Evolutionary conservation across 2,113 vertebrate genomes (phyloP), one percentile per base, ranked within the genome.

Genomic region (Rallus limicola): DNA sequence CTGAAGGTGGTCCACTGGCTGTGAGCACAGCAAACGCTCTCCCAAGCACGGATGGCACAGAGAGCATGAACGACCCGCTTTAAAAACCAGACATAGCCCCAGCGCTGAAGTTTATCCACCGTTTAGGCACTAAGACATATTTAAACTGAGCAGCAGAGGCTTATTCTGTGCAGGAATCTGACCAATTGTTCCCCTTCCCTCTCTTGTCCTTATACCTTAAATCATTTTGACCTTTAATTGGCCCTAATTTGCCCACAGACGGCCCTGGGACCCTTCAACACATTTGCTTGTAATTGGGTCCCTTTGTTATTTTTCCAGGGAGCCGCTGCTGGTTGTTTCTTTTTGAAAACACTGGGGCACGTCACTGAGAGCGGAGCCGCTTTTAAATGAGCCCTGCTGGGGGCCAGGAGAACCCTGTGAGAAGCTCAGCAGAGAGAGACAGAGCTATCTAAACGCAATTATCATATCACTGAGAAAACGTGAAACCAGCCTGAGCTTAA

Each of bases 191-290:
- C 94, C 72, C 19, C 67, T 93, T 95, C 79, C 74, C 75, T 96
- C 83, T 67, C 94, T 92, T 77, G 72, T 96, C 93, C 88, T 92
- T 88, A 88, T 70, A 95, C 90, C 93, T 95, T 96, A 97, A 97
- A 98, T 97, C 95, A 97, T 95, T 97, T 96, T 98, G 97, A 98
- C 97, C 97, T 97, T 97, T 96, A 93, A 94, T 96, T 97, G 95
- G 95, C 97, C 96, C 96, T 97, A 97, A 97, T 97, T 97, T 96
- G 92, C 96, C 92, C 85, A 83, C 95, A 97, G 96, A 95, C 63
- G 34, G 95, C 95, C 88, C 95, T 95, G 96, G 92, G 95, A 95
- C 96, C 96, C 95, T 97, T 95, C 92, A 92, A 95, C 97, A 97
- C 94, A 97, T 98, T 98, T 95, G 95, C 96, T 97, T 97, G 95